phyloP scores from a whole-genome alignment of 2,888 invertebrate genomes.

The Drosophila suboccidentalis region DNA sequence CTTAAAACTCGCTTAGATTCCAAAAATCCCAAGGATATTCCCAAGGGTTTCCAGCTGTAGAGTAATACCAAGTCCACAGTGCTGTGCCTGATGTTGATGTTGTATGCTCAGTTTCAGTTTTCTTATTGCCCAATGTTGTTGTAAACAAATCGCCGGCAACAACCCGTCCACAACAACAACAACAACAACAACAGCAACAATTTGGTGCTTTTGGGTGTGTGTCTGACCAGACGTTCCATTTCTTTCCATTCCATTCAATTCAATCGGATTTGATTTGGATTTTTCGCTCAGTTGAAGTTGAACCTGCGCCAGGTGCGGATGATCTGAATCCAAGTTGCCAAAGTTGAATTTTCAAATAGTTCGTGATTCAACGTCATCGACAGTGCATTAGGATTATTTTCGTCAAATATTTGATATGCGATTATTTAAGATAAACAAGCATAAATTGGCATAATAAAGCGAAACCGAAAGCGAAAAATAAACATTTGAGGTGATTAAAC shows the following conservation, averaged over 20 bases:
- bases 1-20: too few species aligned
- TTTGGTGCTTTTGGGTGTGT: constrained; percentile 22
- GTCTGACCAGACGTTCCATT: constrained; percentile 26
- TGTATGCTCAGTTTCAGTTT: constrained; percentile 19
- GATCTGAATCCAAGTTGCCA: constrained; percentile 4
- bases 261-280: constrained; percentile 22
- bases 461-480: constrained; percentile 48
- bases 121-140: constrained; percentile 40
- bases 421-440: constrained; percentile 48
- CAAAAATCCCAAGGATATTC: background rate
- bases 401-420: constrained; percentile 14
- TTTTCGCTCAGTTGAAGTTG: constrained; percentile 36
- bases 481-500: constrained; percentile 32
- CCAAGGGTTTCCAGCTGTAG: background rate
- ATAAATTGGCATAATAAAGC: constrained; percentile 29
- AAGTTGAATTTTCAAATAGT: background rate
- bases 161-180: constrained; percentile 2
- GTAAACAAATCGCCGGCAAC: constrained; percentile 62
- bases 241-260: constrained; percentile 31
- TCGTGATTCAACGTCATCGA: constrained; percentile 13
- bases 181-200: constrained; percentile 12
- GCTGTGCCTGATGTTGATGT: background rate
- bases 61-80: constrained; percentile 7
- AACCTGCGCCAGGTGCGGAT: constrained; percentile 63
- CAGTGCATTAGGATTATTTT: constrained; percentile 14